Evolutionary conservation across 2,113 vertebrate genomes (phyloP).

Genomic region (Pomatostomus ruficeps): DNA sequence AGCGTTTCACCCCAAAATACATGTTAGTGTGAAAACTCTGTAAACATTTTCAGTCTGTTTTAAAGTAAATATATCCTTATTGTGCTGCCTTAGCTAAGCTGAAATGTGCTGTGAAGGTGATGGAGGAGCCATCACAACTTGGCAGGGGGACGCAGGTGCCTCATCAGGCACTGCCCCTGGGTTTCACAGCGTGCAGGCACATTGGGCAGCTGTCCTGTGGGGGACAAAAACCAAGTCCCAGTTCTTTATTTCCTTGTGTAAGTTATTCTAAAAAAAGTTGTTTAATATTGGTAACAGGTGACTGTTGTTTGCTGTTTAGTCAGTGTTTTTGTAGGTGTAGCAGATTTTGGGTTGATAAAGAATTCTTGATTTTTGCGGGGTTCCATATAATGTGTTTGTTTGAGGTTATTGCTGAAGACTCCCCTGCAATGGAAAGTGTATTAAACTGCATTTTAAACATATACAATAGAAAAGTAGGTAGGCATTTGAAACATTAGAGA

Average conservation of each 20-base stretch:
- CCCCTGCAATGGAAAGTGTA: background rate
- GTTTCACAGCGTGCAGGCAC: background rate
- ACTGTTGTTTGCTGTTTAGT: background rate
- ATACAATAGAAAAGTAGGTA: background rate
- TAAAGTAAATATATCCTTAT: background rate
- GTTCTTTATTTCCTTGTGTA: background rate
- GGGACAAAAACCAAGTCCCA: background rate
- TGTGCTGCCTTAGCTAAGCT: background rate
- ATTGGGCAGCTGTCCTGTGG: background rate
- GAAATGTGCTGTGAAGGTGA: background rate
- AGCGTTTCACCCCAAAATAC: background rate
- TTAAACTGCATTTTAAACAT: background rate
- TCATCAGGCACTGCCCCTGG: fast-evolving
- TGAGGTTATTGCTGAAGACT: background rate
- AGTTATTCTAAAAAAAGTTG: background rate
- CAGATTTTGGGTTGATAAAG: background rate
- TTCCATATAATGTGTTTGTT: background rate
- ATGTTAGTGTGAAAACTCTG: background rate
- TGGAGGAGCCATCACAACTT: fast-evolving
- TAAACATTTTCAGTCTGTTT: background rate
- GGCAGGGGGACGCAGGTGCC: background rate
- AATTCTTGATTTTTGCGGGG: background rate
- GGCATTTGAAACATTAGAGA: background rate
- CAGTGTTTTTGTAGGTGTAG: background rate
- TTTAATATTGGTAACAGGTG: background rate